phyloP scores from a whole-genome alignment of 2,797 vertebrate genomes.

The Acridotheres tristis region DNA sequence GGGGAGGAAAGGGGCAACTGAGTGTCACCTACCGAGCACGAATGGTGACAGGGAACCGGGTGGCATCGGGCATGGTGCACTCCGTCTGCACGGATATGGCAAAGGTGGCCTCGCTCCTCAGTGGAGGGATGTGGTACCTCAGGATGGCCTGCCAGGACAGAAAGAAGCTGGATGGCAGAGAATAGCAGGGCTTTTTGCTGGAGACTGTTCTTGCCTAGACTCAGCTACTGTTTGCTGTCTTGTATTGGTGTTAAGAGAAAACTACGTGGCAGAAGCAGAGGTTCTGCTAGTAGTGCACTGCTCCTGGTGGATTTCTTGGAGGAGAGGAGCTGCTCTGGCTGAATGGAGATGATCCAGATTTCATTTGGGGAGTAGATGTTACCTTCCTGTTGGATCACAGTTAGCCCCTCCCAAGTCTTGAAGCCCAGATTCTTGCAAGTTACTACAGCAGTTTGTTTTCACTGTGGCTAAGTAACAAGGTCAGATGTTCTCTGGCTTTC shows the following conservation, averaged over 20 bases:
- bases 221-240: neutral
- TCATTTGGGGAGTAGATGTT: neutral
- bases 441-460: neutral
- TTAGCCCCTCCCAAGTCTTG: neutral
- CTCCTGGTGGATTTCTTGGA: neutral
- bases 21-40: conserved; percentile 28
- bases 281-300: neutral
- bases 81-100: conserved; percentile 8
- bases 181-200: neutral
- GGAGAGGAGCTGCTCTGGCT: neutral
- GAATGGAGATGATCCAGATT: neutral
- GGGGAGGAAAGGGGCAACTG: neutral
- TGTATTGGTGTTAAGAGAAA: neutral
- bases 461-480: neutral
- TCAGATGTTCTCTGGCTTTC: neutral
- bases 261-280: neutral
- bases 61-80: neutral
- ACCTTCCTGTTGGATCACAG: neutral
- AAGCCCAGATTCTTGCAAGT: neutral
- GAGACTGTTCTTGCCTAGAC: neutral
- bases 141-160: conserved; percentile 46
- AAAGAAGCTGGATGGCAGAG: neutral
- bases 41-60: conserved; percentile 23
- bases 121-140: conserved; percentile 62
- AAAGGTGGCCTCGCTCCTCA: conserved; percentile 24